These are phyloP conservation scores for Peromyscus aztecus DNA, from an alignment of 2,797 vertebrate genomes.

Conservation along the genomic window DNA sequence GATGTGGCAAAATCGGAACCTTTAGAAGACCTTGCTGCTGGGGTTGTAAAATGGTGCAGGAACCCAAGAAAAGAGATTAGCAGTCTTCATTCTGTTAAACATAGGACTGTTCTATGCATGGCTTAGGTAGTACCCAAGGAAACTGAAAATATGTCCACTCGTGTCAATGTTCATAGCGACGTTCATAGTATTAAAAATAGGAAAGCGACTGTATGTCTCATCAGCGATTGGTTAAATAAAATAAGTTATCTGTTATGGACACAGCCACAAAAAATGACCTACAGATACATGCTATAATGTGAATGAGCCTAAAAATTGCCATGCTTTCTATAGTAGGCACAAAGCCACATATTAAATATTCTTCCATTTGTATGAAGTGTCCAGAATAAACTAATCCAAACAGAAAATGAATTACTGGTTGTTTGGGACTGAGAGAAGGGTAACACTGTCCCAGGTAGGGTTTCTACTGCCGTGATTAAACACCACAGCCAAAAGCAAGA, in stretches of 20 bases:
- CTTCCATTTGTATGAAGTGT: background rate
- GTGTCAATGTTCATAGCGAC: background rate
- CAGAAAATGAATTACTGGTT: background rate
- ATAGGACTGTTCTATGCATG: background rate
- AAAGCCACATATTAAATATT: background rate
- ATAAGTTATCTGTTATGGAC: background rate
- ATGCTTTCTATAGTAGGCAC: background rate
- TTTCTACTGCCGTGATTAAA: background rate
- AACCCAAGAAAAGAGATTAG: background rate
- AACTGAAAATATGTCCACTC: background rate
- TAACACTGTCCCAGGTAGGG: background rate
- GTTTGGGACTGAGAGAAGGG: background rate
- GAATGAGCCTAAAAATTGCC: background rate
- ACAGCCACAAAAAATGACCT: background rate
- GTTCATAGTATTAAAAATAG: slow-evolving; percentile 2
- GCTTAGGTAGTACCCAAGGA: background rate
- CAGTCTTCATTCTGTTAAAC: background rate
- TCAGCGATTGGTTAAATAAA: background rate
- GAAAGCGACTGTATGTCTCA: background rate
- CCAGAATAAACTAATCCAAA: background rate
- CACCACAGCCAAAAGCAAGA: background rate
- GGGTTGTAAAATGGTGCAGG: background rate
- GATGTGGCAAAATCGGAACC: background rate
- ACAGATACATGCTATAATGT: background rate
- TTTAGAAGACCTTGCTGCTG: background rate